Base-by-base conservation (phyloP, 2,797 vertebrate species). In the Menidia menidia region DNA sequence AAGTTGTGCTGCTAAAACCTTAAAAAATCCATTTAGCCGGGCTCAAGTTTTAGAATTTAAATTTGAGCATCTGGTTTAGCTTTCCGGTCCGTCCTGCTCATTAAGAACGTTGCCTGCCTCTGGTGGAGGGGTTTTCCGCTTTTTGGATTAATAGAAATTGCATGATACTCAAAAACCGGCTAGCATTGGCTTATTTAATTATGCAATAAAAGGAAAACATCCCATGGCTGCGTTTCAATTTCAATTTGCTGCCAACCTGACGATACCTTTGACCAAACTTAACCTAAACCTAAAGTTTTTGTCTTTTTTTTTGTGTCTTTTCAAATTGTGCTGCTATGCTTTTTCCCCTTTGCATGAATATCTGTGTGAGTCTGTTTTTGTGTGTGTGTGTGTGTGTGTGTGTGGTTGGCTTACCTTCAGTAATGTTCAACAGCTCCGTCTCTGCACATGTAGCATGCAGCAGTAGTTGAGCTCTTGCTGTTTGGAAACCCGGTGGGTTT, bases 381-480 rank as follows among this genome's bases (percentile, higher is more conserved):
- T 63, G 60, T 68, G 33, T 18, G 6, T 19, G 64, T 63, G 60
- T 68, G 33, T 18, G 6, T 19, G 35, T 65, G 73, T 30, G 66
- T 69, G 56, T 68, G 52, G 41, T 68, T 83, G 72, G 76, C 35
- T 75, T 14, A 0, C 32, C 66, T 62, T 58, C 31, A 0, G 69
- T 78, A 71, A 77, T 83, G 71, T 84, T 83, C 57, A 3, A 58
- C 52, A 18, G 64, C 67, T 63, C 69, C 57, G 72, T 63, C 73
- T 77, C 63, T 63, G 45, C 71, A 85, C 71, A 77, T 79, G 67
- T 78, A 19, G 50, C 80, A 82, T 83, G 75, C 87, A 72, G 82
- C 59, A 58, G 60, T 84, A 56, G 73, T 73, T 64, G 73, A 56
- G 75, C 70, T 61, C 77, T 81, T 51, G 15, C 72, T 41, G 80